phyloP scores from a whole-genome alignment of 2,797 vertebrate species.

The Sebastes itinus region DNA sequence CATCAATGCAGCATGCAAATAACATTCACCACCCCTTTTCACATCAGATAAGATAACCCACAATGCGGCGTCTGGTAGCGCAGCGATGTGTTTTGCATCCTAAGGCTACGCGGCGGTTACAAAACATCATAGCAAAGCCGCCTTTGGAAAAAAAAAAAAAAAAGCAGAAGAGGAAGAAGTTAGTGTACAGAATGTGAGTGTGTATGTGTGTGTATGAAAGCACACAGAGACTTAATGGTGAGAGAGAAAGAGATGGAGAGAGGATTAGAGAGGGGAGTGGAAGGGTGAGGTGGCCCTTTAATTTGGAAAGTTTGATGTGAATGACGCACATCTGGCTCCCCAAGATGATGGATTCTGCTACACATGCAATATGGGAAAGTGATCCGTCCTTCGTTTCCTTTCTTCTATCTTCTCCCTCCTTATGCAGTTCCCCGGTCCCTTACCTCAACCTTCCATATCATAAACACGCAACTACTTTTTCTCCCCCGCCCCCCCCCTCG shows the following conservation, averaged over 20 bases:
- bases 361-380: slow-evolving; percentile 71
- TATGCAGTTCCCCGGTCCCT: slow-evolving; percentile 7
- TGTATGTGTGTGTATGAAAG: slow-evolving; percentile 13
- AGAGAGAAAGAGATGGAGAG: slow-evolving; percentile 55
- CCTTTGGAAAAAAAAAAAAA: slow-evolving; percentile 21
- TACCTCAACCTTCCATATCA: slow-evolving; percentile 27
- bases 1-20: slow-evolving; percentile 81
- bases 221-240: slow-evolving; percentile 29
- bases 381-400: slow-evolving; percentile 42
- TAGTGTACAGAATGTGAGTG: neutral
- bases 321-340: slow-evolving; percentile 72
- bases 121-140: slow-evolving; percentile 67
- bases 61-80: slow-evolving; percentile 53
- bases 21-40: slow-evolving; percentile 76
- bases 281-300: slow-evolving; percentile 67
- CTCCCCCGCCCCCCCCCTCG: too few relatives aligned
- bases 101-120: slow-evolving; percentile 61
- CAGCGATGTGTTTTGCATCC: slow-evolving; percentile 69
- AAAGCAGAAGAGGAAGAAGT: slow-evolving; percentile 20
- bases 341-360: slow-evolving; percentile 62
- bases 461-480: slow-evolving; percentile 8
- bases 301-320: slow-evolving; percentile 80
- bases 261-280: slow-evolving; percentile 61
- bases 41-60: slow-evolving; percentile 77
- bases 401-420: slow-evolving; percentile 35